Evolutionary conservation across 2,888 invertebrate species (phyloP), one percentile per base, ranked within the genome.

Genomic region (Coenonympha arcania): DNA sequence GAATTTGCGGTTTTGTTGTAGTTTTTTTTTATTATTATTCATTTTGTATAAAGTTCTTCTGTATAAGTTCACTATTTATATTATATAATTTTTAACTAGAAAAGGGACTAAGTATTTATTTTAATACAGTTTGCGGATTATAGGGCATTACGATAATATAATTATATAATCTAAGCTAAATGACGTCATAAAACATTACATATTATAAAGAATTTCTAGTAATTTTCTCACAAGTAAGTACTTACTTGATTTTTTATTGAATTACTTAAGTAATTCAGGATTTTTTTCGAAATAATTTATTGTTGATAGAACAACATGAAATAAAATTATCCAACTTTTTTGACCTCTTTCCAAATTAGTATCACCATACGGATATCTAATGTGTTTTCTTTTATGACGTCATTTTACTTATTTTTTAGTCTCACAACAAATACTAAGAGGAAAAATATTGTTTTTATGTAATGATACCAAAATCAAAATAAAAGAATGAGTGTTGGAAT

Each of bases 401-500:
- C 60, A 61, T 55, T 56, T 48, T 51, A 53, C 59, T 61, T 64
- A 68, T 61, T 68, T 71, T 76, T 72, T 79, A 77, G 76, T 87
- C 87, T 87, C 87, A 87, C 87, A 87, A 87, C 87, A 87, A 87
- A 87, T 87, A 86, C 71, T 79, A 85, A 80, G 78, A 65, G 69
- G 69, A 68, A 70, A 71, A 63, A 69, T 66, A 66, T 59, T 59
- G 64, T 71, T 69, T 68, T 72, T 72, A 73, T 84, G 77, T 84
- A 79, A 76, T 68, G 68, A 78, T 76, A 81, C 78, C 77, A 79
- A 84, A 81, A 82, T 76, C 76, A 76, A 76, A 86, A 87, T 87
- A 79, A 87, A 87, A 85, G 78, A 83, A 87, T 84, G 83, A 87
- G 85, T 87, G 87, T 86, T 84, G 85, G 80, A 87, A 86, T 86